Percentiles rank a stretch among this genome's conserved stretches.
These are phyloP conservation scores for Lycodopsis pacificus DNA, from an alignment of 2,797 vertebrate genomes.

Conservation along the genomic window DNA sequence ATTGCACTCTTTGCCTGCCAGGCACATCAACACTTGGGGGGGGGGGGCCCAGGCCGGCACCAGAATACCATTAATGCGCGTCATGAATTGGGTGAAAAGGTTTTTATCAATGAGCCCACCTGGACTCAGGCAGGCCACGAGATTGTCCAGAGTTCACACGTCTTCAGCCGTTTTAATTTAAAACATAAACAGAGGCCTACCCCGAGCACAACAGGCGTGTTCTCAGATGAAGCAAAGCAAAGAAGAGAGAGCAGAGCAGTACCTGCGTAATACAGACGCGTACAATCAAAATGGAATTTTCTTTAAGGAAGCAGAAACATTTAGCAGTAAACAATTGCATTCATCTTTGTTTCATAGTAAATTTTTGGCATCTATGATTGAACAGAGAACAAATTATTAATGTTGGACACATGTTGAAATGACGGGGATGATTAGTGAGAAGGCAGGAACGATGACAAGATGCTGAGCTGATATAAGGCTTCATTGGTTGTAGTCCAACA, in stretches of 20 bases:
- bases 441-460: constrained; percentile 22
- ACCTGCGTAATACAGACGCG: constrained; percentile 72
- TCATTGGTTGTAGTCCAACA: constrained; percentile 18
- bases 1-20: constrained; percentile 75
- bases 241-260: constrained; percentile 70
- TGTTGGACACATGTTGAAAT: not conserved
- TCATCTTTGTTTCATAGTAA: constrained; percentile 37
- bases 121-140: constrained; percentile 61
- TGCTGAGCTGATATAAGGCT: constrained; percentile 38
- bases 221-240: constrained; percentile 70
- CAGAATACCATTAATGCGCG: constrained; percentile 63
- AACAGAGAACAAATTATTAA: constrained; percentile 19
- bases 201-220: constrained; percentile 68
- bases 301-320: constrained; percentile 54
- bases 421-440: constrained; percentile 1
- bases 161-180: constrained; percentile 85
- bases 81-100: constrained; percentile 54
- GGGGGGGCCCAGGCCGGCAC: constrained; percentile 64
- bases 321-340: constrained; percentile 39
- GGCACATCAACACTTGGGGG: constrained; percentile 66
- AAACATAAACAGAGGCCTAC: constrained; percentile 83
- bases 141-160: constrained; percentile 77
- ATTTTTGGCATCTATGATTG: constrained; percentile 47
- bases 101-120: constrained; percentile 64
- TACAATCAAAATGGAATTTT: constrained; percentile 70